Base-by-base conservation (phyloP, 2,888 invertebrate genomes). In the Drosophila kanekoi region DNA sequence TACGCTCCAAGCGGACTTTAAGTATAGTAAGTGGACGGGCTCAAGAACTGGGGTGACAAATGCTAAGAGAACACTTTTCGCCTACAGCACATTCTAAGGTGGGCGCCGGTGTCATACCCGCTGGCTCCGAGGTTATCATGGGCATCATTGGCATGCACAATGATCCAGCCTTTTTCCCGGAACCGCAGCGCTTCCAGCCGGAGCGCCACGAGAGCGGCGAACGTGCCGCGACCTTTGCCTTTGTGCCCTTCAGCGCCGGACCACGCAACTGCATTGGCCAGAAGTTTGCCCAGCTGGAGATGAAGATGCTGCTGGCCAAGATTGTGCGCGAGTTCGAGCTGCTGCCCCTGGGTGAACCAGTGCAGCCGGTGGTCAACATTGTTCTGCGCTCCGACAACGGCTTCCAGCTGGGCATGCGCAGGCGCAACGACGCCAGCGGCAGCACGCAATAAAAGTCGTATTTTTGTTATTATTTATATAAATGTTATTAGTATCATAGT, bases 241-340 rank as follows among this genome's bases (percentile, higher is more conserved):
- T 65, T 48, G 59, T 90, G n/a, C 91, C 91, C 6, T 91, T 91
- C 33, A 90, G 90, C 44, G 91, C 91, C 4, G 91, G 91, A 11
- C 94, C 94, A 0, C 93, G 95, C 51, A 95, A 90, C 54, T 90
- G 91, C 23, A 87, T 90, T 33, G 91, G 91, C 4, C 89, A 91
- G 47, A 91, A 90, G 59, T 91, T 90, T 49, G 91, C 90, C 8
- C 75, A 73, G 68, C 67, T 90, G 37, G 89, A 90, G 61, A 85
- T 90, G 76, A 90, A 90, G 57, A 79, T 79, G 62, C 32, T 89
- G 35, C 56, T 90, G 58, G 70, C 79, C n/a, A 90, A 90, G 57
- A 79, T 90, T 28, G 65, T 90, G 32, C 60, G 85, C 1, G 71
- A 72, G 23, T 90, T 65, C 33, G 87, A 90, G 32, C 69, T 90